phyloP scores from a whole-genome alignment of 2,888 invertebrate genomes.

The Alviniconcha strummeri region DNA sequence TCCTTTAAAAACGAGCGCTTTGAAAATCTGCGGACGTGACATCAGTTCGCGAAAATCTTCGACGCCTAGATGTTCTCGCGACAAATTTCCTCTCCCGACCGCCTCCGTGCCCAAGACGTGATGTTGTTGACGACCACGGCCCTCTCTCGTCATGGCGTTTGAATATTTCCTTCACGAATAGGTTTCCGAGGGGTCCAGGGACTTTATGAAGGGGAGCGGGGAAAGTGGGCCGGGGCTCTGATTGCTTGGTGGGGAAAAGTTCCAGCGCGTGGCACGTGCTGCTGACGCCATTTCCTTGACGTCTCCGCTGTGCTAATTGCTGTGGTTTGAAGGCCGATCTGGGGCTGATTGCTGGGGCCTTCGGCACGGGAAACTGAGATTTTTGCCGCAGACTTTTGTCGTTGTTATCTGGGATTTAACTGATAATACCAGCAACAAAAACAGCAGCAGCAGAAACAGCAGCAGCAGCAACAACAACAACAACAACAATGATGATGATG shows the following conservation, averaged over 20 bases:
- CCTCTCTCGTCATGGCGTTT: background rate
- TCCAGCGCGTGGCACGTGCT: constrained; percentile 10
- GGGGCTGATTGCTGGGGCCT: background rate
- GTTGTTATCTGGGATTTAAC: too few species aligned
- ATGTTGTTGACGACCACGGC: background rate
- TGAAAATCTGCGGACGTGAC: background rate
- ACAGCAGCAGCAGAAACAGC: too few species aligned
- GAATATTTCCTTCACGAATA: constrained; percentile 29
- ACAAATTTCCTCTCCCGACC: constrained; percentile 21
- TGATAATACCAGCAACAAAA: too few species aligned
- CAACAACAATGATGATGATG: too few species aligned
- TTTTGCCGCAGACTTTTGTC: too few species aligned
- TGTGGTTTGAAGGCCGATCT: constrained; percentile 3
- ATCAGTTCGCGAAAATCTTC: background rate
- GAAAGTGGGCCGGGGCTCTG: constrained; percentile 11
- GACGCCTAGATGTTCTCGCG: constrained; percentile 1
- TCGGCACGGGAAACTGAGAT: too few species aligned
- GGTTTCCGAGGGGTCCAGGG: constrained; percentile 25
- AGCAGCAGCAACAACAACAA: too few species aligned
- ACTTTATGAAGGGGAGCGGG: background rate
- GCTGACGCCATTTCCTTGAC: constrained; percentile 20
- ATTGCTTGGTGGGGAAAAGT: constrained; percentile 21
- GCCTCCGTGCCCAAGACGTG: constrained; percentile 11
- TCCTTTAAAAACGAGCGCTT: background rate
- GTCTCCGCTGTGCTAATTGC: constrained; percentile 19